Conservation (phyloP, 2,888 invertebrate species). For the Rhynchonema sp. region DNA sequence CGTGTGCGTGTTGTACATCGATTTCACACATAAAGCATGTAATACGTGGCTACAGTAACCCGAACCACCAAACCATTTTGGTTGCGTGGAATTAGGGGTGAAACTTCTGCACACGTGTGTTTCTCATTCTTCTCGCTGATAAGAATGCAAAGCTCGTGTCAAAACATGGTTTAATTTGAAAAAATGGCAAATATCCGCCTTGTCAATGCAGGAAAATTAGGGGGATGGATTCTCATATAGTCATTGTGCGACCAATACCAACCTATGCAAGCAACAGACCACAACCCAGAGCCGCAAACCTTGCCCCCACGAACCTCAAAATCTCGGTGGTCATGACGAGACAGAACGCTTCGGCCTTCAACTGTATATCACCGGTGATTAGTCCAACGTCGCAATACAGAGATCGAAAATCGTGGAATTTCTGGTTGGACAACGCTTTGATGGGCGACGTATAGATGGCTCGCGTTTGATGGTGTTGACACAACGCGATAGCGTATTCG, state of each 20-base stretch:
- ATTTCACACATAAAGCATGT: no score
- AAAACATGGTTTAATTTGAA: neutral
- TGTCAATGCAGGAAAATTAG: no score
- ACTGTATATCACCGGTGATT: conserved; percentile 83
- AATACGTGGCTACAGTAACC: no score
- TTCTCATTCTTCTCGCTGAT: no score
- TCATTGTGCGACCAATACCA: no score
- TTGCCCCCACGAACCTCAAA: conserved; percentile 48
- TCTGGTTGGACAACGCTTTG: conserved; percentile 95
- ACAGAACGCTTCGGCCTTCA: conserved; percentile 76
- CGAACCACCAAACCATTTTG: no score
- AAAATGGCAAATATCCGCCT: no score
- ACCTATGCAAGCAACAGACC: neutral
- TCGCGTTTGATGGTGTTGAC: conserved; percentile 42
- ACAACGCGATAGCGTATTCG: conserved; percentile 87
- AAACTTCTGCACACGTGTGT: no score
- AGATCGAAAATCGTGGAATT: conserved; percentile 84
- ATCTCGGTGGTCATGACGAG: conserved; percentile 99
- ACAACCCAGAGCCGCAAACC: neutral
- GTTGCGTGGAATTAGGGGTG: no score
- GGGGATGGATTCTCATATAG: no score
- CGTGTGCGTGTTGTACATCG: no score
- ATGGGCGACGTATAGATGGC: conserved; percentile 91
- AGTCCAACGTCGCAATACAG: conserved; percentile 79
- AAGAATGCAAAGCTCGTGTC: no score